Percentiles rank a stretch among this genome's conserved stretches.
Conservation (phyloP, 2,797 vertebrate genomes). For the Sebastes wilsoni region DNA sequence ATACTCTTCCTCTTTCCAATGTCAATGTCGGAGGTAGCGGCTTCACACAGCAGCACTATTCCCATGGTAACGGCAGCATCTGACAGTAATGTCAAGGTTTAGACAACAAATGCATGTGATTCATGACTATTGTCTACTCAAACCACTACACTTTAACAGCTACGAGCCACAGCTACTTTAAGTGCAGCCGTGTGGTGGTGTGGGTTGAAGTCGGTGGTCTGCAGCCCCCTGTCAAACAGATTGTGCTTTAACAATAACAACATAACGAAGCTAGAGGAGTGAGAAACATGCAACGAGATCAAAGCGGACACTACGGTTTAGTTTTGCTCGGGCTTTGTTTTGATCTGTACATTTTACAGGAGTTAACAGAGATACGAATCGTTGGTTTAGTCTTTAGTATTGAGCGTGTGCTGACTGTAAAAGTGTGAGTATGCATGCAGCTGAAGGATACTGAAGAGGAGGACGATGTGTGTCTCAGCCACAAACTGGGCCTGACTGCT, state of each 20-base stretch:
- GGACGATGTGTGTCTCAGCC: slow-evolving; percentile 96
- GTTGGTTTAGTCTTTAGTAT: no score
- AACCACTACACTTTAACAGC: background rate
- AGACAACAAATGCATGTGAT: background rate
- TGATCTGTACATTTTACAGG: background rate
- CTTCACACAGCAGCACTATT: slow-evolving; percentile 94
- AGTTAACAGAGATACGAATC: background rate
- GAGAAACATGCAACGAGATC: background rate
- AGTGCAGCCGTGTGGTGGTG: background rate
- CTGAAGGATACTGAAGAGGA: slow-evolving; percentile 96
- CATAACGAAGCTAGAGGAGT: background rate
- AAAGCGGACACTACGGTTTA: background rate
- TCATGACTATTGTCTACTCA: background rate
- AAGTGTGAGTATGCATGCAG: background rate
- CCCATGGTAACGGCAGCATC: slow-evolving; percentile 95
- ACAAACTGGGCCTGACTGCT: slow-evolving; percentile 99
- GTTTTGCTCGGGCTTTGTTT: background rate
- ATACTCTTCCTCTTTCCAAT: slow-evolving; percentile 95
- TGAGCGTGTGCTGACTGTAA: background rate
- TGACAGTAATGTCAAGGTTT: slow-evolving; percentile 75
- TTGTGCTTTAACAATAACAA: background rate
- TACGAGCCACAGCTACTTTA: background rate
- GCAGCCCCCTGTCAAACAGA: background rate
- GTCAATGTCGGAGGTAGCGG: slow-evolving; percentile 93
- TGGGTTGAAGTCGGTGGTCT: background rate